phyloP scores from a whole-genome alignment of 2,888 invertebrate genomes.

The Caradrina kadenii region DNA sequence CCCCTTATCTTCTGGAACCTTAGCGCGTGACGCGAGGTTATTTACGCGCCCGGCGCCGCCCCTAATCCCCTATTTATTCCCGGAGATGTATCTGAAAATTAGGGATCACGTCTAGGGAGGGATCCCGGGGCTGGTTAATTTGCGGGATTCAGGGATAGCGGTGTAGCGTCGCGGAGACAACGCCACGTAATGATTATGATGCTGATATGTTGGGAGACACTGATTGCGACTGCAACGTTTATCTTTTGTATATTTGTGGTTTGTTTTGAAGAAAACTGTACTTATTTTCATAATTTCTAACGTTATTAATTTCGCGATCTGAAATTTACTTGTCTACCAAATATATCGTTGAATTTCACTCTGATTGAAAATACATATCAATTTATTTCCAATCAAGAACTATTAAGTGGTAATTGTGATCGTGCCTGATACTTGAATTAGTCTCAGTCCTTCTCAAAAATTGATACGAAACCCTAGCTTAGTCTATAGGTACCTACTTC shows the following conservation, averaged over 20 bases:
- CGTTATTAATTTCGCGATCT: slow-evolving; percentile 11
- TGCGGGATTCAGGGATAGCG: slow-evolving; percentile 76
- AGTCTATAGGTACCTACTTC: neutral
- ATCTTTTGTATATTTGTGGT: slow-evolving; percentile 6
- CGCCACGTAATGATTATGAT: slow-evolving; percentile 52
- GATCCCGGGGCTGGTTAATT: slow-evolving; percentile 81
- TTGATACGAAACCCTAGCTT: neutral
- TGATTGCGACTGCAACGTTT: slow-evolving; percentile 37
- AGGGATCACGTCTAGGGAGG: slow-evolving; percentile 86
- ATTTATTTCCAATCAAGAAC: slow-evolving; percentile 40
- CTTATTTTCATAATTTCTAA: neutral
- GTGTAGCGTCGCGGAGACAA: slow-evolving; percentile 51
- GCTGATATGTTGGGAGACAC: slow-evolving; percentile 41
- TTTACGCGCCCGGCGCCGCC: slow-evolving; percentile 87
- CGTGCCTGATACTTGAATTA: slow-evolving; percentile 23
- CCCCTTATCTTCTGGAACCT: slow-evolving; percentile 84
- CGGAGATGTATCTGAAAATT: slow-evolving; percentile 90
- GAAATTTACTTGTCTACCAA: slow-evolving; percentile 18
- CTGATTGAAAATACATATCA: slow-evolving; percentile 38
- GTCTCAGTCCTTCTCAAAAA: neutral
- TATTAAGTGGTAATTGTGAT: slow-evolving; percentile 26
- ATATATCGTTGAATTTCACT: slow-evolving; percentile 24
- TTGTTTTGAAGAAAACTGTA: slow-evolving; percentile 10
- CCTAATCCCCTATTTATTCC: slow-evolving; percentile 90
- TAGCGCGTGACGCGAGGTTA: slow-evolving; percentile 86